A percentile compares a stretch with the other conserved stretches of the same genome.
Conservation (phyloP, 2,888 invertebrate species). For the Caenorhabditis afra region DNA sequence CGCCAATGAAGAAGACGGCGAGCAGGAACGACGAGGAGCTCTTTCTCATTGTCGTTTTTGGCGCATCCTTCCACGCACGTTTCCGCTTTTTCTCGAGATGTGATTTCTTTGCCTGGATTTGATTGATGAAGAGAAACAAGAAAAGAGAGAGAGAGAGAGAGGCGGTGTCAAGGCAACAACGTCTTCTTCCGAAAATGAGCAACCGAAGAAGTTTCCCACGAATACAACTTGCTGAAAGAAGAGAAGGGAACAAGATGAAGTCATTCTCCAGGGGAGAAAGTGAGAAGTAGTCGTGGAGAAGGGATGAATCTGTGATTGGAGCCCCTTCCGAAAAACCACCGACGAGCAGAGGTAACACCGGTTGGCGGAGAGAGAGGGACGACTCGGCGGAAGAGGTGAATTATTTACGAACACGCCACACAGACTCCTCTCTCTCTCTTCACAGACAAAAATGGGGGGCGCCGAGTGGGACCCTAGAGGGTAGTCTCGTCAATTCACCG, state of each 20-base stretch:
- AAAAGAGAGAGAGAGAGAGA: too few species aligned
- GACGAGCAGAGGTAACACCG: constrained; percentile 7
- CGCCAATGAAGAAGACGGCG: not conserved
- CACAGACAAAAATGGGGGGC: not conserved
- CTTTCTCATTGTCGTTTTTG: constrained; percentile 32
- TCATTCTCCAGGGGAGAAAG: too few species aligned
- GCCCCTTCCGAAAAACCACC: constrained; percentile 18
- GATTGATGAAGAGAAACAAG: not conserved
- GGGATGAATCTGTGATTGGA: too few species aligned
- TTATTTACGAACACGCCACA: constrained; percentile 54
- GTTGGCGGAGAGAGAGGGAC: too few species aligned
- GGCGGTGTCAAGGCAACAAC: too few species aligned
- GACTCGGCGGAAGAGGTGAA: too few species aligned
- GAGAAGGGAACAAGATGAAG: too few species aligned
- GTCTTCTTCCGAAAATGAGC: too few species aligned
- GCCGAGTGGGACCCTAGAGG: too few species aligned
- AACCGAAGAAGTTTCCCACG: not conserved
- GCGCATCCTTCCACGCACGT: constrained; percentile 29
- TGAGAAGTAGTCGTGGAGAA: too few species aligned
- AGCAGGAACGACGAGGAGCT: not conserved
- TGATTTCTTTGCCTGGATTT: constrained; percentile 11
- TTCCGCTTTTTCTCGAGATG: constrained; percentile 27
- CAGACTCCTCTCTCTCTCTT: constrained; percentile 23
- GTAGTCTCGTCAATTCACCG: too few species aligned
- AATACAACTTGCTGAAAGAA: too few species aligned